phyloP scores from a whole-genome alignment of 2,888 invertebrate species.

The Oithona nana region DNA sequence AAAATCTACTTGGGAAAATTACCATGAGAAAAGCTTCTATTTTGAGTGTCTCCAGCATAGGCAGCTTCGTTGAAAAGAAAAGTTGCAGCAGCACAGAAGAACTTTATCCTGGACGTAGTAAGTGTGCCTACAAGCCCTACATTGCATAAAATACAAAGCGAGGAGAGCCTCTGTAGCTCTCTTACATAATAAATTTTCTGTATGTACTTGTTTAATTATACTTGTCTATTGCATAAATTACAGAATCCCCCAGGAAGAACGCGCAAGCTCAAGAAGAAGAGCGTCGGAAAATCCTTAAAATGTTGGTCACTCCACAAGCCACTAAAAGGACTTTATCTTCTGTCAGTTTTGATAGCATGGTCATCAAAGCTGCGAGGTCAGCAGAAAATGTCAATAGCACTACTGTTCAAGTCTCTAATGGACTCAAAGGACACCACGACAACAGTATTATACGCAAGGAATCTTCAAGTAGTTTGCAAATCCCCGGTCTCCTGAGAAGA shows the following conservation, averaged over 20 bases:
- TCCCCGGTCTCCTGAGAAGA: background rate
- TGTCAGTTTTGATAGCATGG: background rate
- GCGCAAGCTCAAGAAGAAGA: conserved; percentile 33
- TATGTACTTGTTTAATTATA: no score
- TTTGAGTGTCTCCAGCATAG: conserved; percentile 43
- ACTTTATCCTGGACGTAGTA: background rate
- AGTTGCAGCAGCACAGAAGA: conserved; percentile 2
- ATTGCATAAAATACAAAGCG: no score
- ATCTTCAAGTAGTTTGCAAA: conserved; percentile 1
- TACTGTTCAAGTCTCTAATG: background rate
- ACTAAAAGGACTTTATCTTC: conserved; percentile 37
- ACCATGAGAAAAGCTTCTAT: conserved; percentile 73
- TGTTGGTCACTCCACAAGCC: conserved; percentile 47
- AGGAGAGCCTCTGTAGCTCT: no score
- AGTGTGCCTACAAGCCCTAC: no score
- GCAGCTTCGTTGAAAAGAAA: background rate
- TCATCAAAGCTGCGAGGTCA: conserved; percentile 6
- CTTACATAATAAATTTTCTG: no score
- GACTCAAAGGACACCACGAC: background rate
- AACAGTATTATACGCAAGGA: conserved; percentile 5
- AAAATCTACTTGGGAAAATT: conserved; percentile 52
- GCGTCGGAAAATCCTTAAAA: conserved; percentile 57
- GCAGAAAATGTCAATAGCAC: conserved; percentile 1
- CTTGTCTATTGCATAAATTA: no score
- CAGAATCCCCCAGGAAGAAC: background rate